A percentile compares a stretch with the other conserved stretches of the same genome.
phyloP scores from a whole-genome alignment of 2,113 vertebrate species.

The Hydropotes inermis region DNA sequence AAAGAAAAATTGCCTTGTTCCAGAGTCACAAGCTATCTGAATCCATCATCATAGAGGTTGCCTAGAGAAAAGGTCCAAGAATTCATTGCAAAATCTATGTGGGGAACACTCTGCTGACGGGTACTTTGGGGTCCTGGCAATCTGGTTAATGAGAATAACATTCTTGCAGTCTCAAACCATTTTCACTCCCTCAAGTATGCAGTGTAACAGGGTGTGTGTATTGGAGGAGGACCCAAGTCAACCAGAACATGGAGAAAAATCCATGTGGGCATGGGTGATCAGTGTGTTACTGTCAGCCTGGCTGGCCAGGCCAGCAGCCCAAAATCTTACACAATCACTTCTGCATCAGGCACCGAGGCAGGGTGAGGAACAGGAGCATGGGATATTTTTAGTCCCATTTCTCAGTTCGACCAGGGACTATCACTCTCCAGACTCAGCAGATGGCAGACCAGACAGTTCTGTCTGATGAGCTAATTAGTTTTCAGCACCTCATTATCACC shows the following conservation, averaged over 20 bases:
- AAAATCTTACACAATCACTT: too few relatives aligned
- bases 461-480: slow-evolving; percentile 72
- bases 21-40: not conserved
- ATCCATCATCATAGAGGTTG: not conserved
- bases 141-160: not conserved
- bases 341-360: not conserved
- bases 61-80: not conserved
- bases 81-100: not conserved
- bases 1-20: not conserved
- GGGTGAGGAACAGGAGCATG: not conserved
- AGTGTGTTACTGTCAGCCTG: rapidly evolving
- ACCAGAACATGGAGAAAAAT: too few relatives aligned
- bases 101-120: rapidly evolving
- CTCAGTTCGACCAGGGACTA: slow-evolving; percentile 18
- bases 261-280: rapidly evolving
- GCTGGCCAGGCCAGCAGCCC: not conserved
- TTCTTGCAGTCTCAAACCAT: not conserved
- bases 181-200: not conserved
- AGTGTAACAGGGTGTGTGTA: rapidly evolving
- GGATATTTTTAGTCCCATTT: slow-evolving; percentile 10
- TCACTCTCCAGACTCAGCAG: slow-evolving; percentile 54
- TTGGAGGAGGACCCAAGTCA: rapidly evolving
- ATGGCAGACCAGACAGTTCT: slow-evolving; percentile 65
- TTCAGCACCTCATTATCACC: slow-evolving; percentile 71
- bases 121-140: not conserved